Conservation (phyloP, 2,113 vertebrate genomes). For the Psilopogon haemacephalus region DNA sequence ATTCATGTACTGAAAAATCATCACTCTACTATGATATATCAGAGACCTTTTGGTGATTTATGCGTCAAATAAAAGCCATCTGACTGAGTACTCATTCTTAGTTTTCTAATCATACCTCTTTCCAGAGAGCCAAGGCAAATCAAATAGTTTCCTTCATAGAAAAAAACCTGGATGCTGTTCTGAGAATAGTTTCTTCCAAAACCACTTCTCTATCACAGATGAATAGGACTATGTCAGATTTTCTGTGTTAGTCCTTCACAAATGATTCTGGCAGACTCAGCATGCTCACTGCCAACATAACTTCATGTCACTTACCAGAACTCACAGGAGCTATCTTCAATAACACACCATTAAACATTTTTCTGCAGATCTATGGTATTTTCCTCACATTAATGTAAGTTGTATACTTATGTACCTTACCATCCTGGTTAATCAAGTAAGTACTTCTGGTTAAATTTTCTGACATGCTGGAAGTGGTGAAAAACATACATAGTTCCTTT, state of each 20-base stretch:
- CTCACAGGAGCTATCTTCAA: neutral
- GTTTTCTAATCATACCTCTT: neutral
- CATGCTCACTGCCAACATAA: neutral
- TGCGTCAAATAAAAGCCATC: neutral
- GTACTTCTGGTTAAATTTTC: neutral
- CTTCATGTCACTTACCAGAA: neutral
- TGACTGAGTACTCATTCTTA: neutral
- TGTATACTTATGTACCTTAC: neutral
- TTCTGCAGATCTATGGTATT: neutral
- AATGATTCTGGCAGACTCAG: neutral
- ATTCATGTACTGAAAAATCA: neutral
- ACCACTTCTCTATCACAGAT: neutral
- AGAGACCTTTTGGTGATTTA: neutral
- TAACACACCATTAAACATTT: neutral
- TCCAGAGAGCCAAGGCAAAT: neutral
- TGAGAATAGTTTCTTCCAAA: neutral
- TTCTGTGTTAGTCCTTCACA: neutral
- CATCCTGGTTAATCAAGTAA: neutral
- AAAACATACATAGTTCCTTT: neutral
- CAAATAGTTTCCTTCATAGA: neutral
- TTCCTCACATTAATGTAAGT: neutral
- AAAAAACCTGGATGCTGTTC: neutral
- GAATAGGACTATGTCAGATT: neutral
- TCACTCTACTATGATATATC: neutral
- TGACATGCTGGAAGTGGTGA: neutral